Percentiles rank a stretch among this genome's conserved stretches.
Conservation (phyloP, 30 jellyfish, hydroid and myxozoan genomes). For the Nemopilema nomurai region DNA sequence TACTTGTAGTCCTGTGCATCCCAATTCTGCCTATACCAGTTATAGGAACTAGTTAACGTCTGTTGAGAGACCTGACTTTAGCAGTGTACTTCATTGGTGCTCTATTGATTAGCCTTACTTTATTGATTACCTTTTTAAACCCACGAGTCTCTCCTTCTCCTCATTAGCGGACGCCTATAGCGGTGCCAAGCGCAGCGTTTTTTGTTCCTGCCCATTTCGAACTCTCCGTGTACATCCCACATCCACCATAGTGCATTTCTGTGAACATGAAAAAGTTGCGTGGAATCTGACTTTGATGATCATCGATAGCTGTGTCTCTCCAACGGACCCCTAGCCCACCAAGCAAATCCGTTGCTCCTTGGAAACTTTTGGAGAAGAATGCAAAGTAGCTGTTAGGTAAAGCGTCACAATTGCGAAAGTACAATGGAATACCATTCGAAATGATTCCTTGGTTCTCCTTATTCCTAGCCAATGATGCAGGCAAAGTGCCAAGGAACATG, state of each 20-base stretch:
- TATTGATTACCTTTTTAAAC: too few relatives aligned
- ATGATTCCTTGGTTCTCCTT: slow-evolving; percentile 1
- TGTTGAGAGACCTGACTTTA: too few relatives aligned
- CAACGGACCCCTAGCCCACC: background rate
- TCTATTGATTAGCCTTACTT: too few relatives aligned
- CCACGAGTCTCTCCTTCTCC: too few relatives aligned
- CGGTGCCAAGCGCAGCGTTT: slow-evolving; percentile 27
- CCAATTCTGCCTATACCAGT: too few relatives aligned
- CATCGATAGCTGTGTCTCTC: background rate
- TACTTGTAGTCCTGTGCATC: too few relatives aligned
- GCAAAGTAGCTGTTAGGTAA: slow-evolving; percentile 11
- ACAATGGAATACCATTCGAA: background rate
- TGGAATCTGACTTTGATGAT: slow-evolving; percentile 20
- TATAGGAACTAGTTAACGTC: too few relatives aligned
- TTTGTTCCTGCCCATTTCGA: slow-evolving; percentile 8
- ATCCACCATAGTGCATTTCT: slow-evolving; percentile 56
- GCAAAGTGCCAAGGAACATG: slow-evolving; percentile 44
- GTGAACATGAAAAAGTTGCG: slow-evolving; percentile 32
- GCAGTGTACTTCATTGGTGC: too few relatives aligned
- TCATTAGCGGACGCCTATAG: slow-evolving; percentile 52
- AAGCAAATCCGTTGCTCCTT: background rate
- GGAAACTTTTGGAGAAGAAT: slow-evolving; percentile 6
- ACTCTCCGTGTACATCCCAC: slow-evolving; percentile 50
- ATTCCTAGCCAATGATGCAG: background rate
- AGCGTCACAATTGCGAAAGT: background rate